Percentiles rank a stretch among this genome's conserved stretches.
Conservation (phyloP, 2,797 vertebrate species). For the Jordanella pulchra region DNA sequence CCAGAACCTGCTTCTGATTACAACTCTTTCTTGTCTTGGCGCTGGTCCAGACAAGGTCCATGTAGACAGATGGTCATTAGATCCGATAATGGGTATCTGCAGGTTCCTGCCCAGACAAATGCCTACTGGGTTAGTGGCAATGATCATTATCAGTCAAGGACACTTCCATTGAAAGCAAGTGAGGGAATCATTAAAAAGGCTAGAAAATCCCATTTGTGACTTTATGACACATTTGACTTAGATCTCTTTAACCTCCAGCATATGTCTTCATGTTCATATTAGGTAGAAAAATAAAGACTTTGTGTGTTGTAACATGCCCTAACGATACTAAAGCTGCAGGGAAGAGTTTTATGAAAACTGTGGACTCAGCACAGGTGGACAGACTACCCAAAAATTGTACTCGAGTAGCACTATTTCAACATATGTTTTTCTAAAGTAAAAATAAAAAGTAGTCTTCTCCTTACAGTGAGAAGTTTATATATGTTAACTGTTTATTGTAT, state of each 20-base stretch:
- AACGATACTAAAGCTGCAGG: too few species aligned
- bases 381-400: too few species aligned
- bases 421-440: too few species aligned
- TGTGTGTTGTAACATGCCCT: too few species aligned
- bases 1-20: slow-evolving; percentile 39
- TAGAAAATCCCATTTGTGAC: slow-evolving; percentile 8
- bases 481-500: too few species aligned
- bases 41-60: slow-evolving; percentile 62
- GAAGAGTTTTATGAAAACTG: too few species aligned
- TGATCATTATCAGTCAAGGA: slow-evolving; percentile 66
- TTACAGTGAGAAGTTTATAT: too few species aligned
- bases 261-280: slow-evolving; percentile 2
- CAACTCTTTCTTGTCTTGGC: slow-evolving; percentile 59
- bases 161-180: slow-evolving; percentile 42
- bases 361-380: too few species aligned
- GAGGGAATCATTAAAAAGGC: slow-evolving; percentile 44
- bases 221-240: slow-evolving; percentile 23
- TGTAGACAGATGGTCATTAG: slow-evolving; percentile 71
- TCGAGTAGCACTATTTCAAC: too few species aligned
- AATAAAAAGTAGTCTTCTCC: too few species aligned
- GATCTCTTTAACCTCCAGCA: slow-evolving; percentile 20
- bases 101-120: slow-evolving; percentile 62
- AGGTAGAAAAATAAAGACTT: not conserved
- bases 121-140: slow-evolving; percentile 28
- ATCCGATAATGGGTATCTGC: slow-evolving; percentile 73